These are phyloP conservation scores for Pseudochirops corinnae DNA, from an alignment of 2,797 vertebrate species.

Conservation along the genomic window DNA sequence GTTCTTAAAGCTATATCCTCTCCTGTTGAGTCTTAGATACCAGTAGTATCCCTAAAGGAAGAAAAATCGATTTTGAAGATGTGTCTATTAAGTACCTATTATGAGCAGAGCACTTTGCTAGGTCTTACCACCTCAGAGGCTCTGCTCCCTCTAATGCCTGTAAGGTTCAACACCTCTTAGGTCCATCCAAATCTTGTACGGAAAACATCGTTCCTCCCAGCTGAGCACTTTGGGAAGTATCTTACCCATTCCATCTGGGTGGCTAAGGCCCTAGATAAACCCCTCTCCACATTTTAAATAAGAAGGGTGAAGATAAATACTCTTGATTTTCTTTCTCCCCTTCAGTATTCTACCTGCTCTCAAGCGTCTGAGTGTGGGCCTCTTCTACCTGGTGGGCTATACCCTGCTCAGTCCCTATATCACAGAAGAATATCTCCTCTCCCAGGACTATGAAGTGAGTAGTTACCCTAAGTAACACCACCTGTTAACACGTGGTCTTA, in stretches of 20 bases:
- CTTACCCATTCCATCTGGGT: not conserved
- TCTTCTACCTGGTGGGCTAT: constrained; percentile 91
- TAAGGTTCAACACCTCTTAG: not conserved
- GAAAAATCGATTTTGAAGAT: not conserved
- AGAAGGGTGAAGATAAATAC: constrained; percentile 3
- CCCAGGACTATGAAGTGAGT: constrained; percentile 93
- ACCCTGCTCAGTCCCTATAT: constrained; percentile 90
- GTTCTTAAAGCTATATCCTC: not conserved
- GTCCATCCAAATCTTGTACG: not conserved
- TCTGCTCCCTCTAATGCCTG: no score
- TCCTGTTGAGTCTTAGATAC: not conserved
- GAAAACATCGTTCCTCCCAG: not conserved
- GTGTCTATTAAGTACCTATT: not conserved
- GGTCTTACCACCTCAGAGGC: not conserved
- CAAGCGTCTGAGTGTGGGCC: constrained; percentile 92
- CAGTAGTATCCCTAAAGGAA: not conserved
- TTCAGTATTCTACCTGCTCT: constrained; percentile 91
- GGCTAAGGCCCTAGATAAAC: not conserved
- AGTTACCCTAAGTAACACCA: constrained; percentile 1
- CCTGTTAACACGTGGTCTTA: not conserved
- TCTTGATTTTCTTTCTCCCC: constrained; percentile 62
- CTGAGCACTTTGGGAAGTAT: not conserved
- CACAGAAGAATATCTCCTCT: constrained; percentile 92
- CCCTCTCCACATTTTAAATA: not conserved
- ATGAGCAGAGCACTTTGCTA: not conserved